Percentiles rank a stretch among this genome's conserved stretches.
Evolutionary conservation across 1,140 invertebrate genomes (phyloP).

Genomic region (Mesaphorura yosii): DNA sequence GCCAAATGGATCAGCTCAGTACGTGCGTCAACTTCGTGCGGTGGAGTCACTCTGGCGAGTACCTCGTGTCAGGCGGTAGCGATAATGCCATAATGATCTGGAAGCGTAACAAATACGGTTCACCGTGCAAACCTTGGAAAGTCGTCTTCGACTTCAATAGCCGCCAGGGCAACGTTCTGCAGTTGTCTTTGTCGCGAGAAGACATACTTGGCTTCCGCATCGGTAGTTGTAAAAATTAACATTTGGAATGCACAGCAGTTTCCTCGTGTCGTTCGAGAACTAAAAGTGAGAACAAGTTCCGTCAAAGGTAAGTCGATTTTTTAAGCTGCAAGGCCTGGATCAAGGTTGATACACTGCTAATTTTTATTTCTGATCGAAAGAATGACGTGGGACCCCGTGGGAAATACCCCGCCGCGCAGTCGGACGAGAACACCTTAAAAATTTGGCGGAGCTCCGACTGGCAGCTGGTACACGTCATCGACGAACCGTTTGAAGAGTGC

Average conservation of each 20-base stretch:
- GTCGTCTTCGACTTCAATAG: conserved; percentile 73
- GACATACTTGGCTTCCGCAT: conserved; percentile 90
- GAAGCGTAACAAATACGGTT: conserved; percentile 45
- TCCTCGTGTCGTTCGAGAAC: conserved; percentile 39
- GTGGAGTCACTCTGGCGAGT: conserved; percentile 80
- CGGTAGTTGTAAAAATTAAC: conserved; percentile 90
- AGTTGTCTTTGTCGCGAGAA: conserved; percentile 88
- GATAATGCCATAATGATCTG: conserved; percentile 96
- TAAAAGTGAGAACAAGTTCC: conserved; percentile 69
- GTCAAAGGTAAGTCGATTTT: too few relatives aligned
- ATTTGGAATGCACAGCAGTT: conserved; percentile 90
- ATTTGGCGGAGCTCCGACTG: conserved; percentile 59
- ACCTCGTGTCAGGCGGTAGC: conserved; percentile 86
- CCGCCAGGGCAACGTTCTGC: conserved; percentile 82
- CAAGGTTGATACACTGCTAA: too few relatives aligned
- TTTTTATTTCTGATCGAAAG: too few relatives aligned
- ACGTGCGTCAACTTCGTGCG: conserved; percentile 94
- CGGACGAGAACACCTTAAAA: not conserved
- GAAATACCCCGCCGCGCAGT: not conserved
- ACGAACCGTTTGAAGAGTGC: conserved; percentile 87
- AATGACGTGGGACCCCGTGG: not conserved
- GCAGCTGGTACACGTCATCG: conserved; percentile 70
- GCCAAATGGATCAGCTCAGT: conserved; percentile 87
- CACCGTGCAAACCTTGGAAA: conserved; percentile 84
- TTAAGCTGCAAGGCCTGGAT: too few relatives aligned